Evolutionary conservation across 2,797 vertebrate genomes (phyloP), one percentile per base, ranked within the genome.

Genomic region (Macroramphosus scolopax): DNA sequence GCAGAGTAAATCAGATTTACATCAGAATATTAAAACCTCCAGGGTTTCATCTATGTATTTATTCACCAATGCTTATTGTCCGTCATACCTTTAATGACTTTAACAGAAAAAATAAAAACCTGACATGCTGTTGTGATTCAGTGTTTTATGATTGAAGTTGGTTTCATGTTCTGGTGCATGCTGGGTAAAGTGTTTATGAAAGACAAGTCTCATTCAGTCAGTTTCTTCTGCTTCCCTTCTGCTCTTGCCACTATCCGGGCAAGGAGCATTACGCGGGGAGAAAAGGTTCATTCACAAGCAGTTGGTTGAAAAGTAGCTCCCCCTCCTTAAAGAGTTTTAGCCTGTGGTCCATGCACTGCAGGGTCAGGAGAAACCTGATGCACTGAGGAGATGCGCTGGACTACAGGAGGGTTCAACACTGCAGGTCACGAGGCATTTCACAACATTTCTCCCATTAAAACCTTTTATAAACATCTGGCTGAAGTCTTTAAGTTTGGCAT

Each of bases 211-310:
- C 33, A 33, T 47, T 75, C 41, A 32, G 14, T 40, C 34, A 3
- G 16, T 33, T n/a, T n/a, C n/a, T 46, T 17, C 13, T 15, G 4
- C 16, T 51, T 38, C 33, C 16, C 29, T 58, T 50, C 20, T 33
- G 14, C 42, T 62, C 48, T 39, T 6, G 0, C 24, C 48, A 7
- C 50, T 8, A 4, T 67, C 34, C 25, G 50, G 22, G 18, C 2
- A 11, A 45, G 14, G 29, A 63, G 47, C 26, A 11, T 36, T 32
- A 14, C 30, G 37, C 43, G 16, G 11, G n/a, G 58, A 69, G 56
- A 85, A 85, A 78, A 75, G 63, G 75, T 16, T 49, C 75, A 80
- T 84, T 88, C 55, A 83, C 57, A 25, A 16, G 54, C 69, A 25
- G 46, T 29, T 45, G 14, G 33, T 51, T 60, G 45, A 79, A 80